Conservation (phyloP, 2,113 vertebrate genomes). For the Prolemur simus region DNA sequence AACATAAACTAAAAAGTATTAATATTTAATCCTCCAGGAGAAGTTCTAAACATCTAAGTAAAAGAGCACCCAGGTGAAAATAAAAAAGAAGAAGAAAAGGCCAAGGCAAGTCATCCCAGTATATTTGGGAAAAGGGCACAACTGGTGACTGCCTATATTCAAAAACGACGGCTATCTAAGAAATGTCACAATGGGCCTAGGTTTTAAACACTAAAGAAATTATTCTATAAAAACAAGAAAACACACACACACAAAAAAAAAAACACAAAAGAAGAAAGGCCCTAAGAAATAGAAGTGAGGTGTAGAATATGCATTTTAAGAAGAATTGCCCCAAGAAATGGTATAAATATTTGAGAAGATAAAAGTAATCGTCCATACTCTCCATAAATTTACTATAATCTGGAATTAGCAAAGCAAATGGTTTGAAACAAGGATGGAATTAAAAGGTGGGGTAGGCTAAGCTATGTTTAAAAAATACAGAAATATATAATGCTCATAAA, state of each 20-base stretch:
- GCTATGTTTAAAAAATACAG: background rate
- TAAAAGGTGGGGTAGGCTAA: background rate
- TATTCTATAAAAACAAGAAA: background rate
- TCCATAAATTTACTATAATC: background rate
- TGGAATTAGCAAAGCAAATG: background rate
- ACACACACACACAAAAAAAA: background rate
- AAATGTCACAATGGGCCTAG: background rate
- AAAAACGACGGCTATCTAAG: background rate
- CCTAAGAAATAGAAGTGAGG: background rate
- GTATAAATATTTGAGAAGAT: background rate
- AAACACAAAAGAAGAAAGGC: too few relatives aligned
- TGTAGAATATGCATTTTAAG: background rate
- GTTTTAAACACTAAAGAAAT: background rate
- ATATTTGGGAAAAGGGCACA: background rate
- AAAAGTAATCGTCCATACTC: background rate
- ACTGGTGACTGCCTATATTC: background rate
- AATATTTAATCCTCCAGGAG: too few relatives aligned
- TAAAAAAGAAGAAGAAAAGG: background rate
- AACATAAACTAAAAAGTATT: too few relatives aligned
- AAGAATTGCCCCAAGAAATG: background rate
- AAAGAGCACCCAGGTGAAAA: too few relatives aligned
- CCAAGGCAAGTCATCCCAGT: background rate
- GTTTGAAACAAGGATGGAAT: background rate
- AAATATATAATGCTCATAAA: background rate
- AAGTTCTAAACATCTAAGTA: too few relatives aligned